Evolutionary conservation across 1,140 invertebrate genomes (phyloP).

Genomic region (Holcopasites calliopsidis): DNA sequence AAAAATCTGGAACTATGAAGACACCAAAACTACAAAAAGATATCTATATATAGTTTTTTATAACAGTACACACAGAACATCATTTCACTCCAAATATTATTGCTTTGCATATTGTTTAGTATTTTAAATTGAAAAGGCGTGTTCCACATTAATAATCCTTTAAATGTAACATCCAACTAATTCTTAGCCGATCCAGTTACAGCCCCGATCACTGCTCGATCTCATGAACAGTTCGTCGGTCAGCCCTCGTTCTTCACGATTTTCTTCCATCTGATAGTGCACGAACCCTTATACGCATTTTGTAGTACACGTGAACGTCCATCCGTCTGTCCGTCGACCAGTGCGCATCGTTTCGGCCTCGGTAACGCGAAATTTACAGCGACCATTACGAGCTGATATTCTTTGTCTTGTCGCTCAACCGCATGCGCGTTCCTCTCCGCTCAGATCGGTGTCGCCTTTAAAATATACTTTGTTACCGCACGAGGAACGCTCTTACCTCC

Average conservation of each 20-base stretch:
- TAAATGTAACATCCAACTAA: too few relatives aligned
- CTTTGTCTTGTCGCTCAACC: constrained; percentile 74
- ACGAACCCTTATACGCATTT: too few relatives aligned
- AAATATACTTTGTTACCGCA: constrained; percentile 39
- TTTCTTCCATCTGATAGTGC: too few relatives aligned
- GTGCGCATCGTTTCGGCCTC: constrained; percentile 40
- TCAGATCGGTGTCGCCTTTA: constrained; percentile 1
- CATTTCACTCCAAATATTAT: too few relatives aligned
- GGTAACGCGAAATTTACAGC: constrained; percentile 72
- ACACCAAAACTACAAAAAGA: too few relatives aligned
- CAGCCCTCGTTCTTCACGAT: background rate
- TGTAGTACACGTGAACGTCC: constrained; percentile 24
- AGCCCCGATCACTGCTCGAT: background rate
- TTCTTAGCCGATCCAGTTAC: too few relatives aligned
- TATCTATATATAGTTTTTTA: too few relatives aligned
- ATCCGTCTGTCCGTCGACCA: constrained; percentile 11
- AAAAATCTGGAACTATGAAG: too few relatives aligned
- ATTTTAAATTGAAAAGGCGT: too few relatives aligned
- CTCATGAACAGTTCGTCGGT: background rate
- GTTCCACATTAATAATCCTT: too few relatives aligned
- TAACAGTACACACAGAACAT: too few relatives aligned
- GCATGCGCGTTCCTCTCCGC: constrained; percentile 6
- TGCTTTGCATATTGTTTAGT: too few relatives aligned
- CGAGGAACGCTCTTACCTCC: constrained; percentile 10
- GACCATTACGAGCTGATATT: constrained; percentile 72